Evolutionary conservation across 2,888 invertebrate genomes (phyloP), one percentile per base, ranked within the genome.

Genomic region (Anoncus sp.): DNA sequence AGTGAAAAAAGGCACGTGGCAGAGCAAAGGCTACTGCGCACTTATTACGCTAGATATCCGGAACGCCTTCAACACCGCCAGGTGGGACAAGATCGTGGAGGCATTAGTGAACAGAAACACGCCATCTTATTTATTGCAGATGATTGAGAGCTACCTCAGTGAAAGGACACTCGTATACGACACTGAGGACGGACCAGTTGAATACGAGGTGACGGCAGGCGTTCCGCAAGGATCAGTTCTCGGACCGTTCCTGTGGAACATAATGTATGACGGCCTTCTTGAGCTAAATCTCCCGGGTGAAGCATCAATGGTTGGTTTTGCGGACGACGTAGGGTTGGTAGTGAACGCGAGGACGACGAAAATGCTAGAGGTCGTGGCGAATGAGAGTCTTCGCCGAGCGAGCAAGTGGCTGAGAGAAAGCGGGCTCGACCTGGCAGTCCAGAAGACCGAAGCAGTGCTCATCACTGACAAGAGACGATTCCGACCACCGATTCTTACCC

Each of bases 181-280:
- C 2, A 66, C 76, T 7, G 65, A 72, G 0, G 27, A 40, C 1
- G 53, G 62, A 40, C 18, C 16, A 12, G 14, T 38, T 12, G 62
- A 35, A 22, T 62, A 60, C 51, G 7, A 40, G 10, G 49, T 60
- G 0, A 75, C 51, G 16, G 69, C 35, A 24, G 51, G 60, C 1
- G 75, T 65, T 2, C 47, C 55, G 1, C 69, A 75, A 35, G 75
- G 75, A 6, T 75, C 70, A 14, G 55, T 53, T n/a, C 35, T 70
- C 1, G 75, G 62, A 6, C 63, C 70, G 7, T 38, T 77, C 10
- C 12, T 73, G 9, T 77, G 73, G 62, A 69, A 78, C 35, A 14
- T 78, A 16, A 45, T 66, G 66, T 71, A 76, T 24, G 72, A 76
- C 18, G 76, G 65, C 4, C 49, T 76, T 14, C 55, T 76, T 0